A percentile compares a stretch with the other conserved stretches of the same genome.
Evolutionary conservation across 2,888 invertebrate genomes (phyloP).

Genomic region (Stictocephala bisonia): DNA sequence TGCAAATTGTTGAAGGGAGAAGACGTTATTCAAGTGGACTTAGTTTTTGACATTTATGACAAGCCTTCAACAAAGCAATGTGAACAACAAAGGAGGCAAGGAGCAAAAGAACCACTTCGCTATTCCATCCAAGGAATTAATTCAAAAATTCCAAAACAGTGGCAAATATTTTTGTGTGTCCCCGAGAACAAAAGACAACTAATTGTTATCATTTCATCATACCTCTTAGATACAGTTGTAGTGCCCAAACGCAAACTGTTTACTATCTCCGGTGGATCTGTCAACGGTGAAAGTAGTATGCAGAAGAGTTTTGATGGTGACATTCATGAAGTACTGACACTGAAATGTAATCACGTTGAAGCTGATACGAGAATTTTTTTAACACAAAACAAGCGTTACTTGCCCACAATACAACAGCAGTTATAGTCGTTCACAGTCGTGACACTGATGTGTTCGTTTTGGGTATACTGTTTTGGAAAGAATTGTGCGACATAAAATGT

Average conservation of each 20-base stretch:
- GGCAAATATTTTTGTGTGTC: not conserved
- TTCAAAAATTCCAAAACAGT: slow-evolving; percentile 13
- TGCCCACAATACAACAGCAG: slow-evolving; percentile 2
- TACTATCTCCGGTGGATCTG: not conserved
- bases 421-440: slow-evolving; percentile 16
- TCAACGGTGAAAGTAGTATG: slow-evolving; percentile 1
- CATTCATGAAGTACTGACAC: not conserved
- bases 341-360: slow-evolving; percentile 11
- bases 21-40: slow-evolving; percentile 20
- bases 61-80: slow-evolving; percentile 31
- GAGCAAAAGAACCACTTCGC: slow-evolving; percentile 19
- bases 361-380: slow-evolving; percentile 22
- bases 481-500: not conserved
- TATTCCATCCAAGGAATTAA: slow-evolving; percentile 24
- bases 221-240: slow-evolving; percentile 14
- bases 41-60: slow-evolving; percentile 11
- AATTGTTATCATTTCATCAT: slow-evolving; percentile 6
- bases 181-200: not conserved
- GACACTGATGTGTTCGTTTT: slow-evolving; percentile 17
- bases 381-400: slow-evolving; percentile 11
- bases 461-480: slow-evolving; percentile 12
- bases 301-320: not conserved
- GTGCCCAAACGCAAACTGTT: slow-evolving; percentile 16
- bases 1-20: slow-evolving; percentile 23
- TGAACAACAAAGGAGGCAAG: slow-evolving; percentile 35